A percentile compares a stretch with the other conserved stretches of the same genome.
phyloP scores from a whole-genome alignment of 2,113 vertebrate species.

The Marmota monax region DNA sequence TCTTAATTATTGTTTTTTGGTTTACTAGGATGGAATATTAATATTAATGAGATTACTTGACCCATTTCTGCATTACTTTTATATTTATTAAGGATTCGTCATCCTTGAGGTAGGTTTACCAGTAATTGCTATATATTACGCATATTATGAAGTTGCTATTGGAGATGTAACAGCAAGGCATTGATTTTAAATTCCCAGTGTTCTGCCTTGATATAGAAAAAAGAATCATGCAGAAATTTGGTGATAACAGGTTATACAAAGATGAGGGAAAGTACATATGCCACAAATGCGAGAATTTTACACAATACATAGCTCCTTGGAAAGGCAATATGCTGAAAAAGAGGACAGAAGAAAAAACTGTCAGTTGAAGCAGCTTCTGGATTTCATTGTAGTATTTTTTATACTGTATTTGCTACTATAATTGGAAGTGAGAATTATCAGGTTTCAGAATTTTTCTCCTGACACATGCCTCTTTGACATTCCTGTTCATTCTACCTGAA shows the following conservation, averaged over 20 bases:
- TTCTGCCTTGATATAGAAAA: background rate
- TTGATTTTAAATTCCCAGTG: background rate
- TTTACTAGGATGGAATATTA: background rate
- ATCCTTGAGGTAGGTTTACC: background rate
- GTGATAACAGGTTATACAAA: background rate
- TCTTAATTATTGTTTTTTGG: background rate
- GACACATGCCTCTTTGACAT: slow-evolving; percentile 34
- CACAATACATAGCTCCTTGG: background rate
- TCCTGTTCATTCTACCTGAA: slow-evolving; percentile 27
- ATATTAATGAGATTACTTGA: background rate
- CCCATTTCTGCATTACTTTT: slow-evolving; percentile 16
- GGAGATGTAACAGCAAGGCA: background rate
- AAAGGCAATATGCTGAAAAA: slow-evolving; percentile 33
- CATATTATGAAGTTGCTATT: background rate
- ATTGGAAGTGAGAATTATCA: slow-evolving; percentile 58
- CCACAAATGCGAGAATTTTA: background rate
- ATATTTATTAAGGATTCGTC: background rate
- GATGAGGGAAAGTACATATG: background rate
- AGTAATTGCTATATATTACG: background rate
- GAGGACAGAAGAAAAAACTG: background rate
- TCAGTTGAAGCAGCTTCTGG: background rate
- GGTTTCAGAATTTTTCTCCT: slow-evolving; percentile 4
- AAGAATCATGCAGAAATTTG: background rate
- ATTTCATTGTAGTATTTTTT: background rate
- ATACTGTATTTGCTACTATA: background rate